Evolutionary conservation across 2,797 vertebrate genomes (phyloP).

Genomic region (Acipenser transmontanus): DNA sequence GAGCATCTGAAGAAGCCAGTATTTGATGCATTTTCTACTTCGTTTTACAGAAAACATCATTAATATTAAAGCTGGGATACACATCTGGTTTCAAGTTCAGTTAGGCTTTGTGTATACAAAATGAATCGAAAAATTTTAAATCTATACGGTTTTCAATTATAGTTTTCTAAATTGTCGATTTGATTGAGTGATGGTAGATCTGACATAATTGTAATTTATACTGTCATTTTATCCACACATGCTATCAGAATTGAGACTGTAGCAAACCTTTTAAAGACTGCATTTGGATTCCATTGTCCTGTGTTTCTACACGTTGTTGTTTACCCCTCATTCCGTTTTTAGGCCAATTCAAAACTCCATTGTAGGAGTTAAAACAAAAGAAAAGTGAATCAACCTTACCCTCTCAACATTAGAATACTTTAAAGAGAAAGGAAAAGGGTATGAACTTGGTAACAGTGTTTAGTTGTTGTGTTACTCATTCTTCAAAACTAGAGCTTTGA

Average conservation of each 20-base stretch:
- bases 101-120: not conserved
- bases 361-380: not conserved
- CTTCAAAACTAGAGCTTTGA: slow-evolving; percentile 68
- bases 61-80: slow-evolving; percentile 52
- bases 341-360: not conserved
- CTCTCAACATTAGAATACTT: slow-evolving; percentile 51
- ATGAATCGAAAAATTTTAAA: too few relatives aligned
- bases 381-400: slow-evolving; percentile 34
- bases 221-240: too few relatives aligned
- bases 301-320: too few relatives aligned
- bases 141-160: too few relatives aligned
- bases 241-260: too few relatives aligned
- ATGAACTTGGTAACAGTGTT: slow-evolving; percentile 46
- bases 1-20: slow-evolving; percentile 63
- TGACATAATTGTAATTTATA: too few relatives aligned
- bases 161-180: too few relatives aligned
- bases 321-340: too few relatives aligned
- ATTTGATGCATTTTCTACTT: slow-evolving; percentile 65
- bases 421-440: slow-evolving; percentile 53
- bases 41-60: slow-evolving; percentile 63
- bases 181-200: too few relatives aligned
- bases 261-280: too few relatives aligned
- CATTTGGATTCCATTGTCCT: too few relatives aligned
- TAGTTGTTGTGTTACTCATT: slow-evolving; percentile 65
- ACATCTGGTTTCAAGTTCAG: slow-evolving; percentile 28